Base-by-base conservation (phyloP, 2,888 invertebrate genomes). In the Hypomecis punctinalis region DNA sequence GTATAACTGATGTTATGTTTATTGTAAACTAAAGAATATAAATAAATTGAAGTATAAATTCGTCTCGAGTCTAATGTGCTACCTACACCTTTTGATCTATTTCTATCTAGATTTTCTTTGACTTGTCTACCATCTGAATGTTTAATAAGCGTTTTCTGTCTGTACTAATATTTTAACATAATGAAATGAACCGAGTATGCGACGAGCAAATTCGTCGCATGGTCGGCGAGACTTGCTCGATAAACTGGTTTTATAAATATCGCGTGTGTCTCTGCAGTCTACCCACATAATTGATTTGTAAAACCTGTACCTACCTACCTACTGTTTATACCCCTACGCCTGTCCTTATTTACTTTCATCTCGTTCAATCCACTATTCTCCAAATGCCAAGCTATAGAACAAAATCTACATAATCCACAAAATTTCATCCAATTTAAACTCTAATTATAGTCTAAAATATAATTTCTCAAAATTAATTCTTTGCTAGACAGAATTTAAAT, bases 1-100 rank as follows among this genome's bases (percentile, higher is more conserved):
- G 78, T 90, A 83, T 87, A 85, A 83, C 85, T 85, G 81, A 86
- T 71, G 85, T 89, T 90, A 83, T 80, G 84, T 90, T 88, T 82
- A 83, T 82, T 82, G 72, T 84, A 82, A 81, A 82, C 74, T 81
- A 80, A 80, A 78, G 70, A 67, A 80, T 81, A 78, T 80, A 74
- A 78, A 46, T 73, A 67, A 72, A 76, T 75, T 61, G 66, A 77
- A 72, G 63, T 65, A 67, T 66, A 74, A 76, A 75, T 78, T 85
- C 80, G 79, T 86, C 82, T 79, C 80, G 79, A 84, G 82, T 79
- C 82, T 80, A 74, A 84, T 75, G 86, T 86, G 85, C 83, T 85
- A 73, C 85, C 85, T 84, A 78, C 73, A 75, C 72, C 76, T 65
- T 52, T 46, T 74, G 68, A 64, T 23, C 66, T 59, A 49, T 59